Percentiles rank a stretch among this genome's conserved stretches.
phyloP scores from a whole-genome alignment of 2,888 invertebrate genomes.

The Apoderus coryli region DNA sequence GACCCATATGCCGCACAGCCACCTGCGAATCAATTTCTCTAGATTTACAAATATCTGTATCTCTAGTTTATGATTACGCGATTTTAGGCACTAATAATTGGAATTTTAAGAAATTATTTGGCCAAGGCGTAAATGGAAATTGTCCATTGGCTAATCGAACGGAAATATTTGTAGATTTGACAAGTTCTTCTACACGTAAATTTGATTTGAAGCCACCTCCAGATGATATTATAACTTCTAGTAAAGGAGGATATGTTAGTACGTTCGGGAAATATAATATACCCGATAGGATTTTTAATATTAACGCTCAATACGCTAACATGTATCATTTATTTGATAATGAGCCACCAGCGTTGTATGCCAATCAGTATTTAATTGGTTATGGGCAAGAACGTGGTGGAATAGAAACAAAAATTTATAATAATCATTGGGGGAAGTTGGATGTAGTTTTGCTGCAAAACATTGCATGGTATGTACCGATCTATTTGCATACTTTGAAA shows the following conservation, averaged over 20 bases:
- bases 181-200: conserved; percentile 43
- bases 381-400: conserved; percentile 87
- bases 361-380: conserved; percentile 70
- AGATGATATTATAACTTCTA: conserved; percentile 40
- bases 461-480: conserved; percentile 71
- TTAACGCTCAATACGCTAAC: conserved; percentile 38
- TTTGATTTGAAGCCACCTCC: conserved; percentile 53
- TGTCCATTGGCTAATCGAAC: conserved; percentile 72
- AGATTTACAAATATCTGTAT: conserved; percentile 74
- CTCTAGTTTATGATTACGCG: conserved; percentile 72
- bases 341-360: conserved; percentile 54
- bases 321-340: conserved; percentile 23
- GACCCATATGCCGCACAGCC: conserved; percentile 56
- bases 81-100: conserved; percentile 58
- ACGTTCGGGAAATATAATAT: conserved; percentile 56
- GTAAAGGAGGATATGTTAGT: conserved; percentile 52
- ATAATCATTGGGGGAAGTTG: conserved; percentile 61
- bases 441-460: conserved; percentile 77
- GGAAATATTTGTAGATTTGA: conserved; percentile 67
- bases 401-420: conserved; percentile 71
- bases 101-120: conserved; percentile 77
- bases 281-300: conserved; percentile 39
- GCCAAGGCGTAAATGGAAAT: conserved; percentile 63
- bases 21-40: conserved; percentile 41
- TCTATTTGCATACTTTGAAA: conserved; percentile 78